Evolutionary conservation across 2,797 vertebrate genomes (phyloP).

Genomic region (Myotis daubentonii): DNA sequence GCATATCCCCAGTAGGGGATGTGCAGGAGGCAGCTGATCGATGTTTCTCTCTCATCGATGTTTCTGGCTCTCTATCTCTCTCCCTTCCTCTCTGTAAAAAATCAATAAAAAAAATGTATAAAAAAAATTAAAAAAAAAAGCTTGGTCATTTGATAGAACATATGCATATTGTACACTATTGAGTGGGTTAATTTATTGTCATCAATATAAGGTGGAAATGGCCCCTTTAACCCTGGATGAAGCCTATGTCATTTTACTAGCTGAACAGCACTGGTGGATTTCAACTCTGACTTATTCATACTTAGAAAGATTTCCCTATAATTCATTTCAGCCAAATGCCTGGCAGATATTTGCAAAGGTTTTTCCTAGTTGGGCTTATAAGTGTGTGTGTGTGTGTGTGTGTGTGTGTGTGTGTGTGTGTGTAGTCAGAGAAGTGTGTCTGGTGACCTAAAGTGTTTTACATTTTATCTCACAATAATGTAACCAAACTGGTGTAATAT

Average conservation of each 20-base stretch:
- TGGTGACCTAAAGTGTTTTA: constrained; percentile 3
- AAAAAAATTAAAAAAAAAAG: too few species aligned
- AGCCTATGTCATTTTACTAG: not conserved
- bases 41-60: too few species aligned
- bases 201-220: not conserved
- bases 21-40: too few species aligned
- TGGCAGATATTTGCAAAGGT: not conserved
- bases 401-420: not conserved
- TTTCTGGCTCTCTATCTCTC: too few species aligned
- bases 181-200: not conserved
- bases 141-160: not conserved
- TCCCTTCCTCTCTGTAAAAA: too few species aligned
- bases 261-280: constrained; percentile 16
- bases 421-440: not conserved
- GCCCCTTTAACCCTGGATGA: not conserved
- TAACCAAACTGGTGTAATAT: not conserved
- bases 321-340: constrained; percentile 35
- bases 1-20: too few species aligned
- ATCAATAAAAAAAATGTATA: too few species aligned
- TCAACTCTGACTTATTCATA: not conserved
- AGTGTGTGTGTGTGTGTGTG: not conserved
- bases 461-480: constrained; percentile 9
- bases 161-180: accelerated
- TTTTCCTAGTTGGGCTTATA: not conserved
- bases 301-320: constrained; percentile 24